phyloP scores from a whole-genome alignment of 2,797 vertebrate genomes.

The Meriones psammophilus region DNA sequence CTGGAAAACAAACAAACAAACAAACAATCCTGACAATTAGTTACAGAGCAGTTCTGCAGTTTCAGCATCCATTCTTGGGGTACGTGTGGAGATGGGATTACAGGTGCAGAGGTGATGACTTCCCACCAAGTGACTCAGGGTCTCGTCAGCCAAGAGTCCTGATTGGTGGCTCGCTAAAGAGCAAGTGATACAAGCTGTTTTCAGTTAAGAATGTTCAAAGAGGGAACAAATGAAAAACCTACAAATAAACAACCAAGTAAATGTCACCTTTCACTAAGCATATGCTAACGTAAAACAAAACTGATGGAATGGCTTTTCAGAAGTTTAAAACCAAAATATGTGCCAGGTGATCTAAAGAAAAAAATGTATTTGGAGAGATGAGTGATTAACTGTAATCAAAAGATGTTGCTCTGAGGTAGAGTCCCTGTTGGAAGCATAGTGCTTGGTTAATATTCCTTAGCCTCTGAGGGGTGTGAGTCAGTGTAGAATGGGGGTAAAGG shows the following conservation, averaged over 20 bases:
- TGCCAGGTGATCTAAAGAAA: no score
- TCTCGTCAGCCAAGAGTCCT: not conserved
- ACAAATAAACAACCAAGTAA: no score
- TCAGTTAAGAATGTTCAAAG: not conserved
- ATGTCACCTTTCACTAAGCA: no score
- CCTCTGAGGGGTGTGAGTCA: no score
- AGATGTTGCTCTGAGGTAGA: not conserved
- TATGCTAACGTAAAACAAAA: no score
- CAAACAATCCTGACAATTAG: not conserved
- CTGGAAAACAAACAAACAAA: not conserved
- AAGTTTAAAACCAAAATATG: no score
- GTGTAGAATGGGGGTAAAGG: no score
- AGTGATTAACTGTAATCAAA: not conserved
- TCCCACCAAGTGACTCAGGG: not conserved
- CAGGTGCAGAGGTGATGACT: not conserved
- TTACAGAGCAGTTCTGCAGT: not conserved
- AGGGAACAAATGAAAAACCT: no score
- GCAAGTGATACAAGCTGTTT: not conserved
- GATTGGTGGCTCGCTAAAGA: not conserved
- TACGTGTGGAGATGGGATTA: accelerated
- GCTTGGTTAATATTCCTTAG: no score
- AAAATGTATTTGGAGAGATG: no score
- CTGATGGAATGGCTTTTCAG: no score
- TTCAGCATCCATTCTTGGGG: no score
- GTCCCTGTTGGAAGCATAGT: not conserved